Evolutionary conservation across 2,888 invertebrate species (phyloP).

Genomic region (Cotesia congregata): DNA sequence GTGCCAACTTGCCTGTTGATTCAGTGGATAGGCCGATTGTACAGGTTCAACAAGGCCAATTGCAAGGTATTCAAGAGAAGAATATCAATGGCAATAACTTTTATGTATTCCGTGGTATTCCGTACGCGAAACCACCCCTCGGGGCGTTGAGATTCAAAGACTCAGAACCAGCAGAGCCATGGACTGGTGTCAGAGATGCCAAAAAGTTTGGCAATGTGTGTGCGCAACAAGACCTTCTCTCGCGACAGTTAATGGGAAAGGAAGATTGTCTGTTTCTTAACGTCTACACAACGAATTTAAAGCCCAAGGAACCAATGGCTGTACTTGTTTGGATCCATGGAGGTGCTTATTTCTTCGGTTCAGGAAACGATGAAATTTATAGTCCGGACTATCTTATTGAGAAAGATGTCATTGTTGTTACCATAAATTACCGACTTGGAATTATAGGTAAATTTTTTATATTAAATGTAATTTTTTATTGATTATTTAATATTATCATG

Average conservation of each 20-base stretch:
- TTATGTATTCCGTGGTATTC: too few relatives aligned
- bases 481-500: too few relatives aligned
- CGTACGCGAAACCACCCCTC: background rate
- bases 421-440: conserved; percentile 60
- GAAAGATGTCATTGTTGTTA: conserved; percentile 62
- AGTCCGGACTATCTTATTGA: conserved; percentile 62
- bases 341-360: conserved; percentile 46
- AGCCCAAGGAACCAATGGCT: conserved; percentile 34
- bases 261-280: conserved; percentile 49
- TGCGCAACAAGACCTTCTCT: conserved; percentile 45
- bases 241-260: conserved; percentile 43
- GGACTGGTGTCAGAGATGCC: conserved; percentile 57
- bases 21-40: background rate
- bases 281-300: conserved; percentile 49
- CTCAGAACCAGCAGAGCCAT: conserved; percentile 54
- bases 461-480: conserved; percentile 7
- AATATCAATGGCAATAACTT: too few relatives aligned
- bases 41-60: background rate
- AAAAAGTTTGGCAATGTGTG: conserved; percentile 52
- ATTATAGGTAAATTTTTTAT: conserved; percentile 54
- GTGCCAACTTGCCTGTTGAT: background rate
- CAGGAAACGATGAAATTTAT: conserved; percentile 26
- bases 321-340: conserved; percentile 54
- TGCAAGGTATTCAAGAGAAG: background rate
- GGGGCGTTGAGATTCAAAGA: conserved; percentile 43